phyloP scores from a whole-genome alignment of 2,113 vertebrate genomes.

The Strix aluco region DNA sequence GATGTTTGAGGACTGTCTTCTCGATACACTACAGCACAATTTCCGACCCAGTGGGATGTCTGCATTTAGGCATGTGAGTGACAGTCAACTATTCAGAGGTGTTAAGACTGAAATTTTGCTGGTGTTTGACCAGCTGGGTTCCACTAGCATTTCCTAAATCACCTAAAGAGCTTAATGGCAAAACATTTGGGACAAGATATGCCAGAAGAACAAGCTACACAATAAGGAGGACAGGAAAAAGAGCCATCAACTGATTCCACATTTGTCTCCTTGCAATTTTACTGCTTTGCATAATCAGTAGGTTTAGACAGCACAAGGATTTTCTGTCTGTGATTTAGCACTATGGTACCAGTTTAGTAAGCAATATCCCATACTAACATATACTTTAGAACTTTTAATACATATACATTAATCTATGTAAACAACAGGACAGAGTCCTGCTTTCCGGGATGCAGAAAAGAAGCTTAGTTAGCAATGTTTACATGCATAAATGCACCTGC shows the following conservation, averaged over 20 bases:
- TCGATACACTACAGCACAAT: neutral
- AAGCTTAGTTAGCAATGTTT: neutral
- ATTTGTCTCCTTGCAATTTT: neutral
- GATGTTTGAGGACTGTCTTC: neutral
- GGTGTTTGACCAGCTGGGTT: neutral
- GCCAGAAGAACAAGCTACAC: neutral
- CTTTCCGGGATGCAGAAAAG: neutral
- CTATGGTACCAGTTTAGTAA: neutral
- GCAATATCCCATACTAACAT: neutral
- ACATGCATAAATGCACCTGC: neutral
- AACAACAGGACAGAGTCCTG: neutral
- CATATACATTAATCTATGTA: neutral
- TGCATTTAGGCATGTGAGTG: neutral
- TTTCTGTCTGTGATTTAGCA: neutral
- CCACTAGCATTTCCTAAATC: neutral
- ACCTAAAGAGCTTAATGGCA: neutral
- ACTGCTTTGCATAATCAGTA: neutral
- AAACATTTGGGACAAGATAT: neutral
- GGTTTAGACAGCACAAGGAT: neutral
- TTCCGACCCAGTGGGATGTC: neutral
- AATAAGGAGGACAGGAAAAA: neutral
- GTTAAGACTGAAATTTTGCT: neutral
- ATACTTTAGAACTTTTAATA: neutral
- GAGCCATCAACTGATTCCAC: neutral
- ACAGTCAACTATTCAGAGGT: neutral